Evolutionary conservation across 2,888 invertebrate genomes (phyloP).

Genomic region (Andricus quercusramuli): DNA sequence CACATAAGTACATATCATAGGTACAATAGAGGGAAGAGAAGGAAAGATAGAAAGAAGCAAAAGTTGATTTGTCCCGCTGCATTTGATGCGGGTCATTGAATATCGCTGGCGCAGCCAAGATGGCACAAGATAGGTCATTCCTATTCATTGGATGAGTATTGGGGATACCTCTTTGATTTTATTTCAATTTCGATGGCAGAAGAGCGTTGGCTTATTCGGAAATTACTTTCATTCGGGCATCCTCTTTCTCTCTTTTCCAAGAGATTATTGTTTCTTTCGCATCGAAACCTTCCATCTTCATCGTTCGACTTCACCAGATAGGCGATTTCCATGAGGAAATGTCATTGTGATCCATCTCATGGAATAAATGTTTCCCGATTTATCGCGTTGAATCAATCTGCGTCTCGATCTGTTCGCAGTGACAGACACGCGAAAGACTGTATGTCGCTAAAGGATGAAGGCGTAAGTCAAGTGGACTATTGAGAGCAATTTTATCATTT

Average conservation of each 20-base stretch:
- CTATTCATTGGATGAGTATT: slow-evolving; percentile 69
- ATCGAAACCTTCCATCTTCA: slow-evolving; percentile 20
- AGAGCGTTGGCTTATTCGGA: slow-evolving; percentile 60
- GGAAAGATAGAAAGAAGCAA: slow-evolving; percentile 30
- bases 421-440: background rate
- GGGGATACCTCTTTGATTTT: slow-evolving; percentile 66
- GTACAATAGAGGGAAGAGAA: background rate
- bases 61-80: slow-evolving; percentile 44
- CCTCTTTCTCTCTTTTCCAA: slow-evolving; percentile 44
- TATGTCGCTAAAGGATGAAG: slow-evolving; percentile 15
- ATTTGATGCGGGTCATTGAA: slow-evolving; percentile 63
- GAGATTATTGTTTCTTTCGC: slow-evolving; percentile 36
- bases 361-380: slow-evolving; percentile 36
- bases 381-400: slow-evolving; percentile 38
- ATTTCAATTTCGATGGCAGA: slow-evolving; percentile 64
- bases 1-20: slow-evolving; percentile 2
- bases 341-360: slow-evolving; percentile 34
- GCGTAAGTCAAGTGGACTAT: slow-evolving; percentile 32
- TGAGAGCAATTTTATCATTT: slow-evolving; percentile 28
- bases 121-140: slow-evolving; percentile 59
- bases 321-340: slow-evolving; percentile 1
- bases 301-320: slow-evolving; percentile 16
- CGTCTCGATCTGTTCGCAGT: slow-evolving; percentile 17
- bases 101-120: slow-evolving; percentile 54
- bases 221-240: slow-evolving; percentile 62